Percentiles rank a stretch among this genome's conserved stretches.
These are phyloP conservation scores for Dryocosmus kuriphilus DNA, from an alignment of 2,888 invertebrate species.

Conservation along the genomic window DNA sequence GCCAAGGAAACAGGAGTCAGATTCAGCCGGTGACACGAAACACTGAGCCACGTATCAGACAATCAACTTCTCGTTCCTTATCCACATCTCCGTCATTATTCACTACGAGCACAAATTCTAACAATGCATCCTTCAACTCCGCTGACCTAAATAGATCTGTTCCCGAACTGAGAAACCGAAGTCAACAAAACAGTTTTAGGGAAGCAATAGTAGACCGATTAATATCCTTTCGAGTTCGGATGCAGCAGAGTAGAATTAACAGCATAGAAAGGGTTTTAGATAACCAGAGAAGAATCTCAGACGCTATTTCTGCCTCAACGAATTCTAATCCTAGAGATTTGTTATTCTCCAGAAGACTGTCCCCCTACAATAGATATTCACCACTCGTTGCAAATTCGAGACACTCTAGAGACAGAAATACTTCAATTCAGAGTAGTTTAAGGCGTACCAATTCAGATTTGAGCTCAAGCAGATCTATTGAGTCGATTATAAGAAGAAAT, in stretches of 20 bases:
- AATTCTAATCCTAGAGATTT: slow-evolving; percentile 42
- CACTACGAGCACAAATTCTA: slow-evolving; percentile 14
- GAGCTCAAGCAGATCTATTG: slow-evolving; percentile 46
- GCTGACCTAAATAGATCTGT: slow-evolving; percentile 55
- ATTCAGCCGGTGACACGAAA: slow-evolving; percentile 33
- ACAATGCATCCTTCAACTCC: slow-evolving; percentile 40
- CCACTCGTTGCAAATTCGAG: slow-evolving; percentile 60
- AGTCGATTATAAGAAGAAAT: slow-evolving; percentile 31
- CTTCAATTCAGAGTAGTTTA: slow-evolving; percentile 43
- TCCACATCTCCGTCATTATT: slow-evolving; percentile 35
- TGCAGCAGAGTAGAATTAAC: slow-evolving; percentile 60
- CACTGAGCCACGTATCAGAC: slow-evolving; percentile 40
- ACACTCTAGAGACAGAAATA: slow-evolving; percentile 39
- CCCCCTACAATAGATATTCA: slow-evolving; percentile 59
- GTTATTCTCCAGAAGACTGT: slow-evolving; percentile 42
- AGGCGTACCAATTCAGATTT: slow-evolving; percentile 52
- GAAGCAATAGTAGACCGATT: slow-evolving; percentile 62
- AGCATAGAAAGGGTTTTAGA: slow-evolving; percentile 54
- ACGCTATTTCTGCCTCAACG: slow-evolving; percentile 11
- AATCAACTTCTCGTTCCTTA: slow-evolving; percentile 43
- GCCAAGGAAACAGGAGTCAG: slow-evolving; percentile 30
- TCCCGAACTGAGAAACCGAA: slow-evolving; percentile 56
- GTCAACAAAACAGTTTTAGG: slow-evolving; percentile 59
- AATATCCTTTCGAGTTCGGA: slow-evolving; percentile 60
- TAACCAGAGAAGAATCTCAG: slow-evolving; percentile 15